These are phyloP conservation scores for Biston betularia DNA, from an alignment of 2,888 invertebrate genomes.

Conservation along the genomic window DNA sequence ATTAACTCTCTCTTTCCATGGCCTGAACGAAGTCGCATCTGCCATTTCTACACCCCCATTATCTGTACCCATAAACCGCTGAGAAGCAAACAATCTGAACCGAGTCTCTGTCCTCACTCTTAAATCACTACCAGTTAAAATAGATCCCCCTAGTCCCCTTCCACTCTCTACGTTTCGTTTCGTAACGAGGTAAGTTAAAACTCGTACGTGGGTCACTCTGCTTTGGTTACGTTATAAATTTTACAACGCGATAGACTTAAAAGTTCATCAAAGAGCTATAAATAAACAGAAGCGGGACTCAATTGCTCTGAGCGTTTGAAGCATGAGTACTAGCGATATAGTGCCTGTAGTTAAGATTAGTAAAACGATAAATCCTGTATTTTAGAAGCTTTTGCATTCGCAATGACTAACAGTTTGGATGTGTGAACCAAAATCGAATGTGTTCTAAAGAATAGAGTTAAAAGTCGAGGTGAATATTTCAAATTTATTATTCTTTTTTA, in stretches of 20 bases:
- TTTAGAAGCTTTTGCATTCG: no score
- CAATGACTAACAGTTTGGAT: no score
- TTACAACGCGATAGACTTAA: constrained; percentile 68
- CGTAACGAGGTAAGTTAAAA: constrained; percentile 15
- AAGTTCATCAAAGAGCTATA: constrained; percentile 74
- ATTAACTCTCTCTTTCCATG: constrained; percentile 50
- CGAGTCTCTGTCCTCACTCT: constrained; percentile 65
- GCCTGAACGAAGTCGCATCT: constrained; percentile 69
- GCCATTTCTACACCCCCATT: constrained; percentile 72
- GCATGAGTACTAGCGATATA: constrained; percentile 38
- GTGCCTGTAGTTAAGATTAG: constrained; percentile 47
- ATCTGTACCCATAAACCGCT: constrained; percentile 77
- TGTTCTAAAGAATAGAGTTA: no score
- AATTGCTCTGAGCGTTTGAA: constrained; percentile 47
- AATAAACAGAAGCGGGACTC: constrained; percentile 62
- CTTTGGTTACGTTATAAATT: constrained; percentile 61
- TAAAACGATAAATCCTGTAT: constrained; percentile 3
- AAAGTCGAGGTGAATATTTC: no score
- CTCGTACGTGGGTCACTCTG: constrained; percentile 45
- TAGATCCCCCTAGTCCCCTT: constrained; percentile 49
- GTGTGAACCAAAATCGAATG: no score
- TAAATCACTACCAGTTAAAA: constrained; percentile 60
- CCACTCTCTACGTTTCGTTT: constrained; percentile 30
- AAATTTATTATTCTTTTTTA: no score
- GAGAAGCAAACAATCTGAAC: constrained; percentile 75